Percentiles rank a stretch among this genome's conserved stretches.
Evolutionary conservation across 1,140 invertebrate genomes (phyloP).

Genomic region (Hyles euphorbiae): DNA sequence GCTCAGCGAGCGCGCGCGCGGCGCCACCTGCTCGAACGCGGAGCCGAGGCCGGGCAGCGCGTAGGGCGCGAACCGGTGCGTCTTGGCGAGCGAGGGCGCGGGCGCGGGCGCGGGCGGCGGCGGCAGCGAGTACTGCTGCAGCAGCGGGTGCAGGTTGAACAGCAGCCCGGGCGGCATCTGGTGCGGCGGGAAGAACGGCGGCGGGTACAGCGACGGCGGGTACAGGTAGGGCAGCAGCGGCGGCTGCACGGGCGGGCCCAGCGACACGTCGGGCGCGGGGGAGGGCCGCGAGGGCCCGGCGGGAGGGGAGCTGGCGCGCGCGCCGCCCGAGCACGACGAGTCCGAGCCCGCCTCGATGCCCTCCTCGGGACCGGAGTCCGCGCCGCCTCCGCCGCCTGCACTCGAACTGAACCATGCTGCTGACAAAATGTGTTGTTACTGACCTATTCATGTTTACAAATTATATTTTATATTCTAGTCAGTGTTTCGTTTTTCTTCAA

Average conservation of each 20-base stretch:
- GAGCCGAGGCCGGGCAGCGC: slow-evolving; percentile 84
- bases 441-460: too few species aligned
- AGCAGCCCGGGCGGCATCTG: slow-evolving; percentile 81
- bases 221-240: slow-evolving; percentile 92
- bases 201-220: slow-evolving; percentile 88
- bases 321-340: slow-evolving; percentile 80
- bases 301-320: slow-evolving; percentile 77
- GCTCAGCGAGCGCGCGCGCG: slow-evolving; percentile 79
- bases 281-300: slow-evolving; percentile 79
- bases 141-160: slow-evolving; percentile 83
- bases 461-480: too few species aligned
- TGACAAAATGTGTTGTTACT: slow-evolving; percentile 18
- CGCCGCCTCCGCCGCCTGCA: slow-evolving; percentile 50
- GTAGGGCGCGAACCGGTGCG: slow-evolving; percentile 91
- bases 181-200: slow-evolving; percentile 83
- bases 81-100: slow-evolving; percentile 76
- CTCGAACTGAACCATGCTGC: slow-evolving; percentile 78
- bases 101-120: slow-evolving; percentile 58
- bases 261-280: slow-evolving; percentile 89
- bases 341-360: slow-evolving; percentile 78
- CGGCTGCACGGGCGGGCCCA: slow-evolving; percentile 91
- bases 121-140: slow-evolving; percentile 80
- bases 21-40: slow-evolving; percentile 90
- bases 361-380: slow-evolving; percentile 73
- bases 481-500: too few species aligned